These are phyloP conservation scores for Amniataba percoides DNA, from an alignment of 2,797 vertebrate genomes.

Conservation along the genomic window DNA sequence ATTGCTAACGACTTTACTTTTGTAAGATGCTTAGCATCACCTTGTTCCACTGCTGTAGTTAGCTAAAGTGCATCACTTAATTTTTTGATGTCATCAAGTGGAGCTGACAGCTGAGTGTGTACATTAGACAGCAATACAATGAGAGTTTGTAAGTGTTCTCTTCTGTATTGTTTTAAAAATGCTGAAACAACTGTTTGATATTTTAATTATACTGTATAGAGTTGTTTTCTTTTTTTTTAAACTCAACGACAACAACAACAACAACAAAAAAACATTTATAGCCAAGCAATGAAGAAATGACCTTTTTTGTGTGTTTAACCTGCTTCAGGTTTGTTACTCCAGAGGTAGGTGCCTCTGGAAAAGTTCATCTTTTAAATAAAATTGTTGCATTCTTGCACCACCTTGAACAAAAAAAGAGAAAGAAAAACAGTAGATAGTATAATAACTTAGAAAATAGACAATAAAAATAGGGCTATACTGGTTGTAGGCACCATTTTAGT, in stretches of 20 bases:
- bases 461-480: conserved; percentile 21
- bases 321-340: conserved; percentile 7
- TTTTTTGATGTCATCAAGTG: conserved; percentile 43
- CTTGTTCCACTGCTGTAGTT: conserved; percentile 41
- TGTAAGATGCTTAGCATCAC: conserved; percentile 26
- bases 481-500: conserved; percentile 12
- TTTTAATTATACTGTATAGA: conserved; percentile 5
- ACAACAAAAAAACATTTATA: no score
- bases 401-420: conserved; percentile 14
- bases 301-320: conserved; percentile 1
- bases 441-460: conserved; percentile 36
- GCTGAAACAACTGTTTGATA: background rate
- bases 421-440: conserved; percentile 13
- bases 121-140: background rate
- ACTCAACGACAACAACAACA: no score
- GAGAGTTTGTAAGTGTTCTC: background rate
- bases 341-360: background rate
- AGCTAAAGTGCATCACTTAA: conserved; percentile 19
- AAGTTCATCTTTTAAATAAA: conserved; percentile 16
- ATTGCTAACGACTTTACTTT: conserved; percentile 29
- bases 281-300: no score
- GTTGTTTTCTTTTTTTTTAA: no score
- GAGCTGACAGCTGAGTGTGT: conserved; percentile 34
- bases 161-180: background rate
- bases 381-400: background rate